Conservation (phyloP, 2,113 vertebrate genomes). For the Crocuta crocuta region DNA sequence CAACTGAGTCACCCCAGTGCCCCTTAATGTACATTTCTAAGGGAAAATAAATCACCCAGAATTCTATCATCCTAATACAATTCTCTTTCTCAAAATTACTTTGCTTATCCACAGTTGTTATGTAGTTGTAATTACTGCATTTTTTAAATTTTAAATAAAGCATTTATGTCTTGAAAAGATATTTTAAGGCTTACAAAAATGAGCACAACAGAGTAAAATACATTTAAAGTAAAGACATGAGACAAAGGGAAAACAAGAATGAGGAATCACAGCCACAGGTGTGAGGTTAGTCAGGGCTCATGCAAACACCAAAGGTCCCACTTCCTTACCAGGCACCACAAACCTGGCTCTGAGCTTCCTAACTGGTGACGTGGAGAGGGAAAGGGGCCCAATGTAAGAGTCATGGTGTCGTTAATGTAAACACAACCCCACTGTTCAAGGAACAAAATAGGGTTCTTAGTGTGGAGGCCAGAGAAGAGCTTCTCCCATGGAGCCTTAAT, state of each 20-base stretch:
- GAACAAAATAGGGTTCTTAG: neutral
- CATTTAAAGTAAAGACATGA: neutral
- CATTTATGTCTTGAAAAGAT: neutral
- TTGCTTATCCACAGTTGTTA: neutral
- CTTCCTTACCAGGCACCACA: neutral
- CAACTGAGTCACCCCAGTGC: too few species aligned
- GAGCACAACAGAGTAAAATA: neutral
- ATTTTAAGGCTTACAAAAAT: neutral
- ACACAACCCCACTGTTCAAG: neutral
- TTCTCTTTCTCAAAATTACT: neutral
- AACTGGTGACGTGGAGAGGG: neutral
- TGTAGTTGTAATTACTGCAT: neutral
- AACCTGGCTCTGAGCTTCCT: neutral
- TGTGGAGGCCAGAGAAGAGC: neutral
- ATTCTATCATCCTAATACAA: too few species aligned
- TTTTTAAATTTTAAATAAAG: neutral
- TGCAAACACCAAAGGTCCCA: neutral
- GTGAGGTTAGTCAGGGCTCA: neutral
- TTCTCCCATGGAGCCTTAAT: neutral
- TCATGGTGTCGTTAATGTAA: neutral
- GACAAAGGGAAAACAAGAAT: neutral
- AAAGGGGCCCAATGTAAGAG: neutral
- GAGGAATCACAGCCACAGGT: accelerated
- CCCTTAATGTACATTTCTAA: neutral
- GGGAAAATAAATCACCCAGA: conserved; percentile 10